These are phyloP conservation scores for Nothobranchius kuhntae DNA, from an alignment of 2,113 vertebrate genomes.

Conservation along the genomic window DNA sequence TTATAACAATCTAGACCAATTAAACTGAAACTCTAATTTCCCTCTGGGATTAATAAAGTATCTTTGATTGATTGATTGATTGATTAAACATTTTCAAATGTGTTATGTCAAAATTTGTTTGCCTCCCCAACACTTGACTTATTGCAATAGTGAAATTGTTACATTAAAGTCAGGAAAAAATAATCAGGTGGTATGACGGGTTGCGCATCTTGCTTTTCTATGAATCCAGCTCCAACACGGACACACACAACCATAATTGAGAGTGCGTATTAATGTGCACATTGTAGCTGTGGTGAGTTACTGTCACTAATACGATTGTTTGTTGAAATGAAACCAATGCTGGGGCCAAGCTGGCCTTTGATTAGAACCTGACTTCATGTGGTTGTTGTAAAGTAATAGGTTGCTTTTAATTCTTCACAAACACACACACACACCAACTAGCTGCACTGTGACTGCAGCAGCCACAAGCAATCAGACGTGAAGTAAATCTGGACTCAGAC, in stretches of 20 bases:
- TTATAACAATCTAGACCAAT: too few species aligned
- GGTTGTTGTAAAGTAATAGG: slow-evolving; percentile 23
- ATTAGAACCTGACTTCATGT: neutral
- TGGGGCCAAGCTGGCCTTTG: slow-evolving; percentile 39
- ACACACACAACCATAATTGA: slow-evolving; percentile 11
- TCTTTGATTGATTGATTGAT: too few species aligned
- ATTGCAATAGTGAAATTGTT: too few species aligned
- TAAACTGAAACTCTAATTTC: too few species aligned
- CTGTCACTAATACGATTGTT: slow-evolving; percentile 46
- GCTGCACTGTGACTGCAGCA: neutral
- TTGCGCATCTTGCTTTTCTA: too few species aligned
- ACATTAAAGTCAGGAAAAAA: too few species aligned
- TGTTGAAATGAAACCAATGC: slow-evolving; percentile 27
- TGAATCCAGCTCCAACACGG: neutral
- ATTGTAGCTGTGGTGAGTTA: slow-evolving; percentile 21
- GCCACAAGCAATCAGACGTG: neutral
- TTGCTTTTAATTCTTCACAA: neutral
- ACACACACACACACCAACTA: neutral
- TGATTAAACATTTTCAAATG: too few species aligned
- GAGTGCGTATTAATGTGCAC: slow-evolving; percentile 28
- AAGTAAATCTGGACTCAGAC: slow-evolving; percentile 4
- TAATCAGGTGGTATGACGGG: too few species aligned
- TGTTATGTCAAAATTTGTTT: too few species aligned
- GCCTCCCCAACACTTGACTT: too few species aligned
- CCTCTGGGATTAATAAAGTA: too few species aligned